Percentiles rank a stretch among this genome's conserved stretches.
Evolutionary conservation across 2,113 vertebrate genomes (phyloP).

Genomic region (Motacilla tschutschensis): DNA sequence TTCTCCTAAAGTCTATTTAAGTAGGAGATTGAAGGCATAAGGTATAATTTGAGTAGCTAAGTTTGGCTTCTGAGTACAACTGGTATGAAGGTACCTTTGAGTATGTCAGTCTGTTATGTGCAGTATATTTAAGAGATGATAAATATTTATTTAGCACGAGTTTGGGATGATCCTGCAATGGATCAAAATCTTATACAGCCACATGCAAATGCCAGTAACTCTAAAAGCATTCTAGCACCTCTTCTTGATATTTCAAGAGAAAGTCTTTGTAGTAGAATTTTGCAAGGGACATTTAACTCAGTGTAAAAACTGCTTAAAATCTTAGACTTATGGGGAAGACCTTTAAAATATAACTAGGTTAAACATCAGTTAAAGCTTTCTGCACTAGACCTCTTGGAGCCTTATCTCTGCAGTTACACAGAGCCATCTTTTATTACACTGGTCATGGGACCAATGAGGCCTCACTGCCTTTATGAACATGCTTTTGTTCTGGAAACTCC

Average conservation of each 20-base stretch:
- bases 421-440: neutral
- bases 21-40: neutral
- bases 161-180: neutral
- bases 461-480: neutral
- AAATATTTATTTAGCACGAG: neutral
- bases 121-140: neutral
- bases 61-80: neutral
- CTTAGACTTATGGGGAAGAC: neutral
- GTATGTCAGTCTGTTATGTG: neutral
- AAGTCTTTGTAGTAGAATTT: neutral
- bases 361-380: neutral
- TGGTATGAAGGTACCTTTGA: neutral
- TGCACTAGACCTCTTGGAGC: neutral
- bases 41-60: neutral
- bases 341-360: neutral
- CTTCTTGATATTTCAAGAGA: neutral
- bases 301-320: neutral
- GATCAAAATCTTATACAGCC: neutral
- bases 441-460: neutral
- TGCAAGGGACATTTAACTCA: accelerated
- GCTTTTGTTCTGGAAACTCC: neutral
- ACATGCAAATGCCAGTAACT: neutral
- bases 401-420: neutral
- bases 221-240: neutral
- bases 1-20: neutral